phyloP scores from a whole-genome alignment of 1,140 invertebrate genomes.

The Hylaeus anthracinus region DNA sequence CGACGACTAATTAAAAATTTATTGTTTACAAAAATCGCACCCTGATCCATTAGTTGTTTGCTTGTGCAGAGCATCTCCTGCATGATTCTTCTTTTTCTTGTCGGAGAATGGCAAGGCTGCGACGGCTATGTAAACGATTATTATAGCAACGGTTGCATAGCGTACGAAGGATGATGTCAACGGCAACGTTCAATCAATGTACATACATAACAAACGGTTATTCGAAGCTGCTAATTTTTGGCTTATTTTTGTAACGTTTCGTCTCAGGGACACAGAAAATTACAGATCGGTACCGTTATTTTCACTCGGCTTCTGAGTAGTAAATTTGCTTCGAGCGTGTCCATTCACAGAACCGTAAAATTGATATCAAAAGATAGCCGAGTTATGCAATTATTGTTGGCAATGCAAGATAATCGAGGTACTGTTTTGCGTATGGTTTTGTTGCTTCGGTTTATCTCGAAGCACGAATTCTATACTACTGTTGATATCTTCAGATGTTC shows the following conservation, averaged over 20 bases:
- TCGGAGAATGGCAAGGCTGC: conserved; percentile 25
- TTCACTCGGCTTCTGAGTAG: too few species aligned
- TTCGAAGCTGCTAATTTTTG: conserved; percentile 26
- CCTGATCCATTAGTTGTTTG: conserved; percentile 19
- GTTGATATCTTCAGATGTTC: too few species aligned
- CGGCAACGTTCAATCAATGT: conserved; percentile 36
- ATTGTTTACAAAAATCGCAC: conserved; percentile 41
- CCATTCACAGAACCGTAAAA: background rate
- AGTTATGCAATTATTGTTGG: background rate
- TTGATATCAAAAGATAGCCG: background rate
- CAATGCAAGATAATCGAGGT: too few species aligned
- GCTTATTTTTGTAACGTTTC: conserved; percentile 1
- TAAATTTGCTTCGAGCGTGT: background rate
- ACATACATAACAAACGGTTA: conserved; percentile 29
- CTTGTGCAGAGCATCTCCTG: conserved; percentile 7
- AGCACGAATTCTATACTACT: too few species aligned
- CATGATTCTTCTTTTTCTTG: conserved; percentile 27
- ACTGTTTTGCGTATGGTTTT: too few species aligned
- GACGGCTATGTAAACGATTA: conserved; percentile 66
- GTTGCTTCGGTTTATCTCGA: too few species aligned
- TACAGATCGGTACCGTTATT: background rate
- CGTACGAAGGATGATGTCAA: conserved; percentile 64
- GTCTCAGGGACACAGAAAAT: conserved; percentile 8
- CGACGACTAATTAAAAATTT: conserved; percentile 7
- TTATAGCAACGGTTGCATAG: conserved; percentile 59